These are phyloP conservation scores for Scaptodrosophila lebanonensis DNA, from an alignment of 1,140 invertebrate species.

Conservation along the genomic window DNA sequence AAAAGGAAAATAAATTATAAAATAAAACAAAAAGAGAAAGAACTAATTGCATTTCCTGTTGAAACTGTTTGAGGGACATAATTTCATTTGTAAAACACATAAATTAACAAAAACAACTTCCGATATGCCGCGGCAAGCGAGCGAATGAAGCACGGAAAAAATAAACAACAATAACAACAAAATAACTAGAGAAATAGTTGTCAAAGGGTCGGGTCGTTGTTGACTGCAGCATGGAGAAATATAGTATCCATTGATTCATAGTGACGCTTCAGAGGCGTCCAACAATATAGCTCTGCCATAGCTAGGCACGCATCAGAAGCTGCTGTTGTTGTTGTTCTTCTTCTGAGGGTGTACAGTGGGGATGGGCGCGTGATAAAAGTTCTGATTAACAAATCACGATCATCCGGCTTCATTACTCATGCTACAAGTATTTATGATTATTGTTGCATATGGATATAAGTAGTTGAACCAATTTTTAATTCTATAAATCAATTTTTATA, in stretches of 20 bases:
- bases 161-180: constrained; percentile 15
- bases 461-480: too few relatives aligned
- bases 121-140: constrained; percentile 25
- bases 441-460: too few relatives aligned
- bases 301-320: too few relatives aligned
- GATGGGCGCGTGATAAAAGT: too few relatives aligned
- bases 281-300: too few relatives aligned
- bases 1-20: constrained; percentile 20
- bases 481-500: too few relatives aligned
- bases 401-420: too few relatives aligned
- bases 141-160: constrained; percentile 40
- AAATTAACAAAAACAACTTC: constrained; percentile 47
- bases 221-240: not conserved
- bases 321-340: too few relatives aligned
- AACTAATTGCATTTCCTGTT: constrained; percentile 45
- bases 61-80: constrained; percentile 21
- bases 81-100: constrained; percentile 43
- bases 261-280: constrained; percentile 18
- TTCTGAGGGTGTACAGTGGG: too few relatives aligned
- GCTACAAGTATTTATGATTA: too few relatives aligned
- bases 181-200: constrained; percentile 11
- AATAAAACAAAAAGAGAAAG: not conserved
- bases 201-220: constrained; percentile 44
- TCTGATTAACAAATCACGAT: too few relatives aligned
- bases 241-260: constrained; percentile 16